These are phyloP conservation scores for Cataglyphis livida DNA, from an alignment of 2,888 invertebrate genomes.

Conservation along the genomic window DNA sequence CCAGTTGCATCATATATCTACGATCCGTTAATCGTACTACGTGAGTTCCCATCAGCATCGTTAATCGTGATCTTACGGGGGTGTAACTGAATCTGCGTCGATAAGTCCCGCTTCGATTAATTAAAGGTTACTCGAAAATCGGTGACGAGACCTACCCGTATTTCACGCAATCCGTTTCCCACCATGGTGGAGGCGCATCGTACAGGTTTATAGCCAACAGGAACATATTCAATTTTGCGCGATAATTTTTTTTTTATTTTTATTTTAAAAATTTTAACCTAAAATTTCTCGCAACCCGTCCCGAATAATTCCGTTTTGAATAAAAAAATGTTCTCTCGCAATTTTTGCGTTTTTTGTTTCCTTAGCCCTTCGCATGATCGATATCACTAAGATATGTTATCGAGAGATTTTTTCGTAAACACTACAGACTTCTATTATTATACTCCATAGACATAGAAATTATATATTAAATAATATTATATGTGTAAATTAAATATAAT, in stretches of 20 bases:
- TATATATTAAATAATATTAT: too few relatives aligned
- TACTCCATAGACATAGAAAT: too few relatives aligned
- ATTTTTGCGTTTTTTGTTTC: conserved; percentile 23
- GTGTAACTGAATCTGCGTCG: conserved; percentile 88
- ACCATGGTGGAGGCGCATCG: conserved; percentile 60
- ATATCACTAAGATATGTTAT: neutral
- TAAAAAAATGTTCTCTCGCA: neutral
- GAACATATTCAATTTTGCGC: conserved; percentile 26
- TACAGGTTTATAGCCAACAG: conserved; percentile 34
- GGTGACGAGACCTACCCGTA: conserved; percentile 59
- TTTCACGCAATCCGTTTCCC: conserved; percentile 64
- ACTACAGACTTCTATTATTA: too few relatives aligned
- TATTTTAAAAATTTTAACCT: neutral
- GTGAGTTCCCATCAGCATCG: conserved; percentile 90
- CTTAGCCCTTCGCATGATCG: neutral
- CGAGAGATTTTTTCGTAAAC: too few relatives aligned
- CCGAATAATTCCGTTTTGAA: neutral
- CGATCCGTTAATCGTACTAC: conserved; percentile 90
- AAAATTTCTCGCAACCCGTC: neutral
- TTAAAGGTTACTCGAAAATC: conserved; percentile 8
- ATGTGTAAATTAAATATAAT: too few relatives aligned
- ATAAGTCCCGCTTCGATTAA: neutral
- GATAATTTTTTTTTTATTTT: neutral
- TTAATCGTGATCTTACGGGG: conserved; percentile 89
- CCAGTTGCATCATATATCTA: conserved; percentile 89